Conservation (phyloP, 2,888 invertebrate genomes). For the Drosophila anceps region DNA sequence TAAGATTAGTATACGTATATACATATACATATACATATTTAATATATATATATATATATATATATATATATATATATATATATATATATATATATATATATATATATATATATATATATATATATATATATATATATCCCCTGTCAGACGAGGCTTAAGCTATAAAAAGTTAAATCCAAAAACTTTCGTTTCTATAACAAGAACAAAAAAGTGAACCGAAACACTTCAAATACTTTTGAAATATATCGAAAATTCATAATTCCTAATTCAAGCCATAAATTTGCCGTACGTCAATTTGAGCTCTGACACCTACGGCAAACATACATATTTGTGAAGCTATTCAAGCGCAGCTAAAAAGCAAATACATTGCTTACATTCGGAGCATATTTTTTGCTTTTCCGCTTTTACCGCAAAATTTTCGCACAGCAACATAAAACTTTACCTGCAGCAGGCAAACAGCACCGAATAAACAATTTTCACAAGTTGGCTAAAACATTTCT, state of each 20-base stretch:
- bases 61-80: too few relatives aligned
- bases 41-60: too few relatives aligned
- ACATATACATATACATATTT: too few relatives aligned
- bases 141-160: too few relatives aligned
- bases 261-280: constrained; percentile 2
- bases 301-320: neutral
- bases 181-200: neutral
- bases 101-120: too few relatives aligned
- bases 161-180: neutral
- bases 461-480: constrained; percentile 19
- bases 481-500: constrained; percentile 20
- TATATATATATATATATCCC: too few relatives aligned
- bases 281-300: constrained; percentile 1
- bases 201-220: neutral
- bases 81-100: too few relatives aligned
- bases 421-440: constrained; percentile 22
- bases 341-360: constrained; percentile 14
- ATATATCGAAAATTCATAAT: constrained; percentile 3
- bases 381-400: constrained; percentile 28
- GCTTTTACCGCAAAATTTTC: neutral
- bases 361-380: constrained; percentile 18
- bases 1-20: too few relatives aligned
- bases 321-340: constrained; percentile 21
- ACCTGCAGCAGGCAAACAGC: constrained; percentile 14
- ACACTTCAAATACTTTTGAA: neutral